Evolutionary conservation across 2,113 vertebrate species (phyloP), one percentile per base, ranked within the genome.

Genomic region (Notarius quadriscutis): DNA sequence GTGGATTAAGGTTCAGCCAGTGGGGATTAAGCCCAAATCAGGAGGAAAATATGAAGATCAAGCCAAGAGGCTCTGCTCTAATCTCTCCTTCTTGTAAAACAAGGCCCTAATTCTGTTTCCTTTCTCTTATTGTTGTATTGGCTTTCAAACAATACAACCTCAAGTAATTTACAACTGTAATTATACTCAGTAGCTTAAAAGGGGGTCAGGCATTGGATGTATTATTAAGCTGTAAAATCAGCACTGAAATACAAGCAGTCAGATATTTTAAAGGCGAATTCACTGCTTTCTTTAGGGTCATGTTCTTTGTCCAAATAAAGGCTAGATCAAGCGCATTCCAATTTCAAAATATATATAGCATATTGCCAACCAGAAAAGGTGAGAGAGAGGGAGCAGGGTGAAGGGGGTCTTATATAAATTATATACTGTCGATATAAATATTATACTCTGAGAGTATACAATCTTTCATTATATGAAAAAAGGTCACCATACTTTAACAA

Each of bases 1-100:
- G 30, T 81, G 89, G 87, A 91, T 91, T 87, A 90, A 27, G 58
- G 81, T 60, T 67, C n/a, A 65, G 69, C 65, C 63, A 12, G n/a
- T 67, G 83, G 77, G 74, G 89, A 89, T 90, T 90, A 91, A 18
- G n/a, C 51, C 69, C 58, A 78, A 88, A 85, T 85, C 83, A 83
- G 48, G 60, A 91, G 86, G 55, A 89, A 84, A 81, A 79, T 60
- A 58, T 55, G 48, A 87, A 77, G 72, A 88, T 80, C 77, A 87
- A 81, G 80, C 67, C 65, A 74, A 77, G 65, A 81, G 74, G 78
- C 75, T 77, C 83, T 82, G 65, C 17, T 81, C 41, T 90, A 87
- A 88, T 87, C 85, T 81, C 75, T 57, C 55, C 51, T 83, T 79
- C 55, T 51, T 82, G 58, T 85, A 80, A 72, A 62, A 87, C 82